These are phyloP conservation scores for Anoplius nigerrimus DNA, from an alignment of 2,888 invertebrate genomes.

Conservation along the genomic window DNA sequence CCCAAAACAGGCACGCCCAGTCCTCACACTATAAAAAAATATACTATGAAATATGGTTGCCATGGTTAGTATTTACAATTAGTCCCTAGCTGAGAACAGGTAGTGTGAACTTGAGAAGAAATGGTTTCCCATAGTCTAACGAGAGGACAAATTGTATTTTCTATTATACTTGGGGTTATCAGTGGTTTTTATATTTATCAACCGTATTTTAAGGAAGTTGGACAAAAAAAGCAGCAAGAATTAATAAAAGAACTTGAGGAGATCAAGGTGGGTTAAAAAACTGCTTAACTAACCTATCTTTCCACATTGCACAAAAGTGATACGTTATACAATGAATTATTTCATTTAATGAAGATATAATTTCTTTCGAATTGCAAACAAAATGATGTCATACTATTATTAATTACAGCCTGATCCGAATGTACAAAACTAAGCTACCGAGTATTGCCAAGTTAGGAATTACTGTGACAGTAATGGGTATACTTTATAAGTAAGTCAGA, in stretches of 20 bases:
- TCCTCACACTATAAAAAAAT: too few relatives aligned
- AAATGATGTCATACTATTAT: neutral
- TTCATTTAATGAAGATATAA: neutral
- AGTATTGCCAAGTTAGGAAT: too few relatives aligned
- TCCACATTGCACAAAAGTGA: neutral
- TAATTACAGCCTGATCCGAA: neutral
- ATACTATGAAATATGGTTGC: too few relatives aligned
- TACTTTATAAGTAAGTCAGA: too few relatives aligned
- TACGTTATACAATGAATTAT: conserved; percentile 7
- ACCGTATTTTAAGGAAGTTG: neutral
- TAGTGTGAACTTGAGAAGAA: too few relatives aligned
- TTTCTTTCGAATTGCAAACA: neutral
- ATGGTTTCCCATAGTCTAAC: conserved; percentile 61
- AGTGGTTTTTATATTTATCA: conserved; percentile 29
- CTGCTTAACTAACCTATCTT: neutral
- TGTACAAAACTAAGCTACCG: too few relatives aligned
- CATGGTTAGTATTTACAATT: too few relatives aligned
- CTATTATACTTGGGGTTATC: conserved; percentile 74
- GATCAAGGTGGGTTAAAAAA: neutral
- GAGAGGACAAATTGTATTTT: conserved; percentile 74
- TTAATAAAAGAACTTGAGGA: conserved; percentile 18
- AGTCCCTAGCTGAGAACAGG: too few relatives aligned
- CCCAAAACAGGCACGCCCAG: too few relatives aligned
- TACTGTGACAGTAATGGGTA: too few relatives aligned
- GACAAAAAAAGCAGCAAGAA: neutral